Evolutionary conservation across 1,140 invertebrate species (phyloP), one percentile per base, ranked within the genome.

Genomic region (Bombyx mandarina): DNA sequence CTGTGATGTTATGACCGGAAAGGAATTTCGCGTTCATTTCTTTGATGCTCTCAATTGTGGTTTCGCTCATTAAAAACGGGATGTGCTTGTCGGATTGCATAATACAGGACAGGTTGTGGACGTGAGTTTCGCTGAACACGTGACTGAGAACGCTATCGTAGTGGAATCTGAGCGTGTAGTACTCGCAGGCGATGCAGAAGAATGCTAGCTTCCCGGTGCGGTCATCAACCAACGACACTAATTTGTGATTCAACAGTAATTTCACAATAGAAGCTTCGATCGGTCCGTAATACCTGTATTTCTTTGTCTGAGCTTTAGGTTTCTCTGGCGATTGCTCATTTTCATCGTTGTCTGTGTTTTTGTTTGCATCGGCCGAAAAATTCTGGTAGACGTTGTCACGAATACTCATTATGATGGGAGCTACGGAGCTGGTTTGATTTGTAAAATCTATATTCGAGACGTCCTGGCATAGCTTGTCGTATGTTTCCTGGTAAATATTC

Each of bases 321-420:
- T 73, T 84, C 3, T 87, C 83, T 5, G 68, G 56, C 1, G 63
- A 50, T n/a, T 79, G 75, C 3, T 86, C 82, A 35, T 66, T 77
- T 8, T 86, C 82, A 8, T 87, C 84, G 8, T 78, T 83, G 6
- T 87, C 84, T 43, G 75, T 80, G 51, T 79, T 86, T 57, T 80
- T 86, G 47, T 83, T 85, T 0, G 79, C 72, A 18, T 87, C 82
- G 5, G 66, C 62, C 0, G 81, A 58, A 48, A 85, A 86, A 50
- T 85, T 84, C 60, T 87, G 84, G 52, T 86, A 83, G 0, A 87
- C 82, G 53, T 87, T 87, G 55, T 87, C 84, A 8, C 82, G 82
- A 46, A 87, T 87, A 52, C 79, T 83, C 84, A 87, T 86, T 5
- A 87, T 85, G 2, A 87, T 85, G 0, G 84, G 84, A n/a, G 82